Evolutionary conservation across 2,888 invertebrate species (phyloP).

Genomic region (Omphaloscelis lunosa): DNA sequence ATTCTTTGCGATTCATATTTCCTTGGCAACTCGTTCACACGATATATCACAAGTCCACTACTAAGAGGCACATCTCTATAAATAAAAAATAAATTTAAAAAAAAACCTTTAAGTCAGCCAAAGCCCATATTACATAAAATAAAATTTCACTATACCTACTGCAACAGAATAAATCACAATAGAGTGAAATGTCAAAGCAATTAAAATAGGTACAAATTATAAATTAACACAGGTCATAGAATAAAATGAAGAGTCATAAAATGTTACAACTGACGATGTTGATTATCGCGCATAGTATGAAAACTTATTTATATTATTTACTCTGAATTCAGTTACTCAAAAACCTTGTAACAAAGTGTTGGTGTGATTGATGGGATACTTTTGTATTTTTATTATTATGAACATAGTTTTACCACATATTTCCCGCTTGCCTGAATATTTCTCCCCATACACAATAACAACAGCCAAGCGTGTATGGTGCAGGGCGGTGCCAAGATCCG

Average conservation of each 20-base stretch:
- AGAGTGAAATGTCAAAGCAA: too few relatives aligned
- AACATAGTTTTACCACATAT: slow-evolving; percentile 6
- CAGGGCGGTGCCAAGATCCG: slow-evolving; percentile 43
- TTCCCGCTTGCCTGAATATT: slow-evolving; percentile 10
- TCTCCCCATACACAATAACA: slow-evolving; percentile 16
- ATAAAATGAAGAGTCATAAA: too few relatives aligned
- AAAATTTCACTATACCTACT: too few relatives aligned
- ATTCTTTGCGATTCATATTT: slow-evolving; percentile 34
- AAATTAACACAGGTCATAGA: too few relatives aligned
- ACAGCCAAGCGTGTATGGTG: slow-evolving; percentile 10
- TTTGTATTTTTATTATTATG: not conserved
- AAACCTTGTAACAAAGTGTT: not conserved
- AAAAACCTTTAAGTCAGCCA: too few relatives aligned
- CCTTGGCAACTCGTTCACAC: slow-evolving; percentile 13
- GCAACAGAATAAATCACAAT: too few relatives aligned
- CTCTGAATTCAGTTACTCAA: not conserved
- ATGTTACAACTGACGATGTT: not conserved
- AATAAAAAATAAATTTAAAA: too few relatives aligned
- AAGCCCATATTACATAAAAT: too few relatives aligned
- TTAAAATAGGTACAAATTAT: too few relatives aligned
- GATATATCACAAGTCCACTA: slow-evolving; percentile 14
- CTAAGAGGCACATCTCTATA: slow-evolving; percentile 2
- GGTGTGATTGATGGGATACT: not conserved
- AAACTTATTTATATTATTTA: not conserved
- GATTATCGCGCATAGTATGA: not conserved